Percentiles rank a stretch among this genome's conserved stretches.
phyloP scores from a whole-genome alignment of 2,797 vertebrate species.

The Eulemur coronatus region DNA sequence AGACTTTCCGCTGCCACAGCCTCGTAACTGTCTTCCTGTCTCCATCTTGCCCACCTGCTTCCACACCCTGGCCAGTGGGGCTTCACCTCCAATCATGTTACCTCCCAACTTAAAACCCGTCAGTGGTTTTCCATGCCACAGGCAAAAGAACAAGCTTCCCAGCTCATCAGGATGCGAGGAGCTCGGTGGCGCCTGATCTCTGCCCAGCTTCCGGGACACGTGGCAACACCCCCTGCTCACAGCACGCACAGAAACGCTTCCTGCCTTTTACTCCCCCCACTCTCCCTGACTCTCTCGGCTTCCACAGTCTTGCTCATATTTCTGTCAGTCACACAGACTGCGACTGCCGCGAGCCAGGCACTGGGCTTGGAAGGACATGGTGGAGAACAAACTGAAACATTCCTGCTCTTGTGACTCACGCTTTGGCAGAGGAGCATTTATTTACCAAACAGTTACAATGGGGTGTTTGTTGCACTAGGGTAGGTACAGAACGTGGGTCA shows the following conservation, averaged over 20 bases:
- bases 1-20: neutral
- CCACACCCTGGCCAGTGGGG: neutral
- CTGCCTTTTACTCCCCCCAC: neutral
- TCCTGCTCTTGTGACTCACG: neutral
- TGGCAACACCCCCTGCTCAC: neutral
- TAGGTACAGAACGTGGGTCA: neutral
- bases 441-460: neutral
- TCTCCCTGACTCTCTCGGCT: neutral
- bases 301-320: neutral
- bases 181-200: neutral
- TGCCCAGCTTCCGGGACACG: neutral
- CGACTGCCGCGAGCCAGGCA: neutral
- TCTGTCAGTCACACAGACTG: neutral
- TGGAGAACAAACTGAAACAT: neutral
- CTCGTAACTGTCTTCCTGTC: neutral
- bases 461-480: neutral
- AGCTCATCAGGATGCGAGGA: neutral
- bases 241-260: neutral
- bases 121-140: neutral
- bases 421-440: neutral
- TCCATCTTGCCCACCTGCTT: neutral
- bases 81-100: neutral
- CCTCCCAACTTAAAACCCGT: neutral
- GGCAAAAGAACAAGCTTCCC: neutral
- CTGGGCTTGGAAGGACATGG: neutral